Base-by-base conservation (phyloP, 1,140 invertebrate species). In the Zaprionus ghesquierei region DNA sequence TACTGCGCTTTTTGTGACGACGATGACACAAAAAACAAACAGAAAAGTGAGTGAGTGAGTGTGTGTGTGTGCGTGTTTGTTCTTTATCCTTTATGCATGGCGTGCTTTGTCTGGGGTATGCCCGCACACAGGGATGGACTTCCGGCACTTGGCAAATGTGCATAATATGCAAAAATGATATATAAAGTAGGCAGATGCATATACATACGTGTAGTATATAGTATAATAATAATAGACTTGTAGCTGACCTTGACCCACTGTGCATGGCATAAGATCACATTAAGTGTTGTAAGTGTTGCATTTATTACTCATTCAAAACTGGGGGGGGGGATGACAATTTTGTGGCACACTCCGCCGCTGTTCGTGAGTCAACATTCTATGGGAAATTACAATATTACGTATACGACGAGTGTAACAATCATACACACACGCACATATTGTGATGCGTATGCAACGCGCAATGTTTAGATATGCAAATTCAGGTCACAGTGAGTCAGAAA, bases 81-180 rank as follows among this genome's bases (percentile, higher is more conserved):
- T 51, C 49, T 63, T 63, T 63, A 63, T 63, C 60, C 60, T 63
- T 63, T 54, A 29, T 53, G 22, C 60, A 41, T 29, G 38, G 50
- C 25, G 8, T 31, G 51, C 31, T 53, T 53, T 53, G 15, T 33
- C 3, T 33, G 31, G 3, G 31, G 31, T 41, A 15, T 22, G 23
- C 10, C 12, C 20, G 22, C 13, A 33, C n/a, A 29, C 31, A 22
- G 35, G 60, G 31, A 20, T 31, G 49, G 12, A 51, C 49, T 51
- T 46, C 41, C 41, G 41, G 41, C 41, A 46, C 18, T 46, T 46
- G 41, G 18, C 10, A 46, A 46, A 46, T 20, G 41, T 46, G 41
- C 18, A 46, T 46, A 46, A 20, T 46, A 22, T 46, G 41, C 41
- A 22, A 15, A 44, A 46, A 22, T 46, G 18, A 22, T 46, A 10